A percentile compares a stretch with the other conserved stretches of the same genome.
These are phyloP conservation scores for Pseudolycoriella hygida DNA, from an alignment of 2,888 invertebrate genomes.

Conservation along the genomic window DNA sequence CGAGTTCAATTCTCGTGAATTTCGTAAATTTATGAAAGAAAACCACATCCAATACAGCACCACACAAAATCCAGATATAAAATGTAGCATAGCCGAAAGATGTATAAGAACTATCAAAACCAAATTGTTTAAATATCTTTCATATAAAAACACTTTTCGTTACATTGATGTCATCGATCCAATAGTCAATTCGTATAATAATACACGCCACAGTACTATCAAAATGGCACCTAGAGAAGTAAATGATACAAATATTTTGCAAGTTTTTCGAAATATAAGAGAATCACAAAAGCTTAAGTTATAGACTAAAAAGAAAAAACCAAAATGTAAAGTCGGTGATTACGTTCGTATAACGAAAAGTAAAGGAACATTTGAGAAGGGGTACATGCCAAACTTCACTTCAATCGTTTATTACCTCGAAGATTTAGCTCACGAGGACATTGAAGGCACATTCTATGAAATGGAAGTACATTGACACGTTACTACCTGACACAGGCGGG, in stretches of 20 bases:
- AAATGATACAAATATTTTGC: not conserved
- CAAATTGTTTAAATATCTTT: too few species aligned
- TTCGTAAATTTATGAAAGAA: not conserved
- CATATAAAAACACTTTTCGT: too few species aligned
- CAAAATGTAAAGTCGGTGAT: not conserved
- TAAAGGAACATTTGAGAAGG: conserved; percentile 2
- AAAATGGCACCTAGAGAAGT: not conserved
- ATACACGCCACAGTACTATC: too few species aligned
- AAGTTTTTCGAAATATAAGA: not conserved
- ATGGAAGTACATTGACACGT: conserved; percentile 3
- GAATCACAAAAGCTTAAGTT: not conserved
- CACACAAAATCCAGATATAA: not conserved
- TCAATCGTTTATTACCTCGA: conserved; percentile 1
- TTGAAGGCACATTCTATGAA: conserved; percentile 4
- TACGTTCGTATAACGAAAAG: too few species aligned
- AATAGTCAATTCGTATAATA: too few species aligned
- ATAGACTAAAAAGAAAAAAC: not conserved
- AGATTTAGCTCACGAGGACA: not conserved
- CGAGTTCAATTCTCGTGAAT: not conserved
- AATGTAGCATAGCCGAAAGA: not conserved
- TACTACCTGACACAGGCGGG: conserved; percentile 4
- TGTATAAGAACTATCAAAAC: too few species aligned
- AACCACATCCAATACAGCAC: not conserved
- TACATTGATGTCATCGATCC: too few species aligned
- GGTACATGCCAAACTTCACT: not conserved